Percentiles rank a stretch among this genome's conserved stretches.
These are phyloP conservation scores for Seira musarum DNA, from an alignment of 2,888 invertebrate genomes.

Conservation along the genomic window DNA sequence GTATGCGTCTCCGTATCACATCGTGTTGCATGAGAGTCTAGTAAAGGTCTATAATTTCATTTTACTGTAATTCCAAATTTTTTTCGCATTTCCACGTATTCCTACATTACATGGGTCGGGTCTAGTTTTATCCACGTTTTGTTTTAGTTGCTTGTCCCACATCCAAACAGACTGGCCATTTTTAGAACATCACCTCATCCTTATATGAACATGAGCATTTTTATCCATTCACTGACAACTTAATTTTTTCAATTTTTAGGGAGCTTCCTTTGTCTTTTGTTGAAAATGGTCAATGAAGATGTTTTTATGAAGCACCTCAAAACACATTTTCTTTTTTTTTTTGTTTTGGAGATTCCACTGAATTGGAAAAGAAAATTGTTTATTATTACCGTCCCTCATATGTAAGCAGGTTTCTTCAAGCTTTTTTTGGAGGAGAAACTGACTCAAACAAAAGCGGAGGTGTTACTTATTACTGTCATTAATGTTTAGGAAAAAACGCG, in stretches of 20 bases:
- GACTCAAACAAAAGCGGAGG: slow-evolving; percentile 25
- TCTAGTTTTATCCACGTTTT: no score
- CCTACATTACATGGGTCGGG: background rate
- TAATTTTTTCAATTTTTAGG: no score
- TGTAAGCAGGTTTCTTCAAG: background rate
- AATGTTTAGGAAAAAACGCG: slow-evolving; percentile 12
- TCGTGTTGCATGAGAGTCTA: no score
- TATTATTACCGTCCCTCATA: slow-evolving; percentile 7
- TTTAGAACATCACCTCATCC: background rate
- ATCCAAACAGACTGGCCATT: background rate
- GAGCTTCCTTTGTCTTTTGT: no score
- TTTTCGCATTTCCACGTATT: slow-evolving; percentile 2
- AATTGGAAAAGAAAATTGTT: slow-evolving; percentile 30
- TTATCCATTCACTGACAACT: no score
- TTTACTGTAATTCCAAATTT: background rate
- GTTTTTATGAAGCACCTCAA: no score
- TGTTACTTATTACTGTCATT: slow-evolving; percentile 52
- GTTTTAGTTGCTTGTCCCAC: no score
- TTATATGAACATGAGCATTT: no score
- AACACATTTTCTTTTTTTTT: no score
- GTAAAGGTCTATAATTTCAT: background rate
- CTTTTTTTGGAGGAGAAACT: background rate
- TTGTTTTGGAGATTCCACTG: no score
- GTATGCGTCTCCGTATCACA: no score
- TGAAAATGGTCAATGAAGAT: no score